phyloP scores from a whole-genome alignment of 2,113 vertebrate species.

The Cariama cristata region DNA sequence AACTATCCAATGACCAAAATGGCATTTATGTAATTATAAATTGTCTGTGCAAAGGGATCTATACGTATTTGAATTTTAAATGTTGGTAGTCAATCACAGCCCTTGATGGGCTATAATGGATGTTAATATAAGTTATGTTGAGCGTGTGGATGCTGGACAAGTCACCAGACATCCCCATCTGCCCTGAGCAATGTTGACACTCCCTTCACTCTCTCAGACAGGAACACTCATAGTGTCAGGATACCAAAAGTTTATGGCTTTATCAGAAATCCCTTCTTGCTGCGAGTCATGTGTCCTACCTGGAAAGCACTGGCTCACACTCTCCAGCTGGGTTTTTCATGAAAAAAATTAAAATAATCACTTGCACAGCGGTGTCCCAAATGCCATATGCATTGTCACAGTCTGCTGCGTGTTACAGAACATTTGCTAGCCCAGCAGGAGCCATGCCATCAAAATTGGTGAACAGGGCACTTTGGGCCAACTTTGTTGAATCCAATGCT shows the following conservation, averaged over 20 bases:
- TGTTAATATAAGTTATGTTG: not conserved
- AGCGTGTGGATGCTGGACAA: not conserved
- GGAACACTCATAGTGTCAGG: not conserved
- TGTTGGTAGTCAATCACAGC: not conserved
- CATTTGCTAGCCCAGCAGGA: constrained; percentile 43
- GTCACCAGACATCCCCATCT: not conserved
- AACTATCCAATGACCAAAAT: not conserved
- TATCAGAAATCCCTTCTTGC: not conserved
- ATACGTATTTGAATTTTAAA: not conserved
- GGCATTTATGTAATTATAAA: not conserved
- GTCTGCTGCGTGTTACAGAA: not conserved
- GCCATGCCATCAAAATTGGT: not conserved
- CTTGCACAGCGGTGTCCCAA: constrained; percentile 20
- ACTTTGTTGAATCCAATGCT: not conserved
- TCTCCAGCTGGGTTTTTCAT: not conserved
- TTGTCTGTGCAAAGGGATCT: not conserved
- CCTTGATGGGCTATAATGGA: not conserved
- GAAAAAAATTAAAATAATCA: constrained; percentile 15
- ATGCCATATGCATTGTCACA: not conserved
- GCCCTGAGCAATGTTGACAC: not conserved
- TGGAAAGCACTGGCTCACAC: not conserved
- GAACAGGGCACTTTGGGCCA: not conserved
- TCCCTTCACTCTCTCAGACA: not conserved
- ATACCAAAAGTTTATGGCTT: not conserved
- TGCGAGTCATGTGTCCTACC: not conserved